Evolutionary conservation across 2,113 vertebrate genomes (phyloP), one percentile per base, ranked within the genome.

Genomic region (Leucoraja erinaceus): DNA sequence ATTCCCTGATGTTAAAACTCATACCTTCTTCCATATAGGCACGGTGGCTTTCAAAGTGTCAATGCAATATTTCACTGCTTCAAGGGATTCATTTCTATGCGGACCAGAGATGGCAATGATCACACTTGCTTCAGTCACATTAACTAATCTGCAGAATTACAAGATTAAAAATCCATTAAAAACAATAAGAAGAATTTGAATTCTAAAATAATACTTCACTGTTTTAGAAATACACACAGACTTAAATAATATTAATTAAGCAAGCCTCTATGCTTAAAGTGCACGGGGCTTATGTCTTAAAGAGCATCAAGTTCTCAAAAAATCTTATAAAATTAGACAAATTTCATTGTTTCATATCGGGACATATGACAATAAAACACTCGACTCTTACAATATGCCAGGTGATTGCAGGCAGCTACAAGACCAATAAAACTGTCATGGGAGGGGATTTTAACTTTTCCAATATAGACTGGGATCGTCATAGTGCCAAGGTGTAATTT

Each of bases 21-120:
- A 61, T 94, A 97, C 99, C 97, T 99, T 98, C 95, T 98, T 99
- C 97, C 98, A 98, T 94, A 99, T 97, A 68, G 99, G 99, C 18
- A 98, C 95, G 0, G 93, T 96, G 86, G 97, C 97, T 96, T 99
- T 99, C 93, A 99, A 96, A 76, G 95, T 95, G 28, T 96, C 95
- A 86, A 99, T 97, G 94, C 97, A 96, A 93, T 96, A 97, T 61
- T 77, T 97, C 81, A 98, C 96, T 54, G 98, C 98, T 94, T 97
- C 96, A 88, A 98, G 96, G 54, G 97, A 96, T 1, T 98, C 97
- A 0, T 93, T 94, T 93, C 98, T 97, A 78, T 98, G 98, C 22
- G 98, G 98, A 5, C 98, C 98, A 0, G 98, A 99, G 93, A 98
- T 96, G 0, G 97, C 98, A 93, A 99, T 97, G 94, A 97, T 96